These are phyloP conservation scores for Penaeus chinensis DNA, from an alignment of 1,140 invertebrate genomes.

Conservation along the genomic window DNA sequence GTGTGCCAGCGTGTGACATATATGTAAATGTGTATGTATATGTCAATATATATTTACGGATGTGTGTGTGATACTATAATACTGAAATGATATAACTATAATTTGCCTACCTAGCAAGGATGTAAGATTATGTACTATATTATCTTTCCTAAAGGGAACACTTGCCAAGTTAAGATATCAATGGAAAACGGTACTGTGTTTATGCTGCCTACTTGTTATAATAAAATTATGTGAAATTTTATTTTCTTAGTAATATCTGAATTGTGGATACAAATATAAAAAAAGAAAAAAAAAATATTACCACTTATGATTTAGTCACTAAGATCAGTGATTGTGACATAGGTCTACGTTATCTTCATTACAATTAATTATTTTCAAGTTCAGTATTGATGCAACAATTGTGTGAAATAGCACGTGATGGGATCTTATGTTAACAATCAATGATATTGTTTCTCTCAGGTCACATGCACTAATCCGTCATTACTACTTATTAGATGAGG, in stretches of 20 bases:
- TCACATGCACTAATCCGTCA: conserved; percentile 29
- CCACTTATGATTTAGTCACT: conserved; percentile 32
- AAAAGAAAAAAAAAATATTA: background rate
- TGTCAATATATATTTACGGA: too few species aligned
- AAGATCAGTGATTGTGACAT: conserved; percentile 40
- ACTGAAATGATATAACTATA: conserved; percentile 19
- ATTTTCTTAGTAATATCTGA: conserved; percentile 59
- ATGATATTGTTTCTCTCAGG: conserved; percentile 34
- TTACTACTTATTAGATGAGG: conserved; percentile 6
- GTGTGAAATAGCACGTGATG: background rate
- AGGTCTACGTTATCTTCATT: background rate
- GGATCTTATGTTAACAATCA: background rate
- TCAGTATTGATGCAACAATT: background rate
- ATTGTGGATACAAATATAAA: conserved; percentile 47
- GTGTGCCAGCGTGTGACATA: too few species aligned
- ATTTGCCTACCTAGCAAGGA: conserved; percentile 49
- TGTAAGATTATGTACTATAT: conserved; percentile 54
- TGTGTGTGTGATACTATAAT: background rate
- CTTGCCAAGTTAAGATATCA: conserved; percentile 33
- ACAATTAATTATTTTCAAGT: background rate
- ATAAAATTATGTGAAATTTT: conserved; percentile 56
- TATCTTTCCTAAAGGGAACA: conserved; percentile 41
- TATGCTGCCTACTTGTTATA: conserved; percentile 50
- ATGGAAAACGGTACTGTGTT: conserved; percentile 30
- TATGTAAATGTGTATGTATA: too few species aligned